Evolutionary conservation across 2,888 invertebrate genomes (phyloP), one percentile per base, ranked within the genome.

Genomic region (Ethmia dodecea): DNA sequence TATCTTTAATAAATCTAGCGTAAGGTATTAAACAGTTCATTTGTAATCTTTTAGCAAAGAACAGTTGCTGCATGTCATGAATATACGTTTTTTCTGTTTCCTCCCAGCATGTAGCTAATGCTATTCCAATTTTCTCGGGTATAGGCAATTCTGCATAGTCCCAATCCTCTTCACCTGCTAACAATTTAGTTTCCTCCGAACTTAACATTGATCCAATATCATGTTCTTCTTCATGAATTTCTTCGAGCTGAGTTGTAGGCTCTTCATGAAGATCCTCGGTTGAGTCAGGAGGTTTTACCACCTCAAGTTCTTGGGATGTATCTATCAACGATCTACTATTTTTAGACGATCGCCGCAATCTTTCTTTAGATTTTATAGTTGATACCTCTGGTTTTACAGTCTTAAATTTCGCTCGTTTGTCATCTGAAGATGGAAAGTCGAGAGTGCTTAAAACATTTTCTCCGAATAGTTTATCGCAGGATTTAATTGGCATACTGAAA

Each of bases 1-100:
- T 86, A 28, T 86, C 79, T 48, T 70, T 80, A 1, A 90, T 69
- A 42, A 81, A 88, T 44, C 86, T 73, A 5, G 83, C 68, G 49
- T 90, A 91, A 0, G 91, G 90, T 30, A 89, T 55, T 9, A 91
- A 53, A 24, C 76, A 75, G 38, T 88, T 81, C 56, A 89, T 72
- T 52, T 88, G 81, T 28, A 88, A 52, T 28, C 91, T 75, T 47
- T 87, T 88, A n/a, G 88, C 67, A 42, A 88, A 88, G 46, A 92
- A 87, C 27, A 89, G 49, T 44, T 90, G 79, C 47, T 88, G 78
- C 46, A 91, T 64, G 45, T 89, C 89, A 28, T 74, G 61, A 8
- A 89, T 55, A 43, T 89, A 89, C 2, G 60, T 52, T 43, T 61
- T 75, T 55, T 89, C 89, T 24, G 84, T 52, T 55, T 70, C 70